Evolutionary conservation across 2,113 vertebrate genomes (phyloP).

Genomic region (Lasiurus borealis): DNA sequence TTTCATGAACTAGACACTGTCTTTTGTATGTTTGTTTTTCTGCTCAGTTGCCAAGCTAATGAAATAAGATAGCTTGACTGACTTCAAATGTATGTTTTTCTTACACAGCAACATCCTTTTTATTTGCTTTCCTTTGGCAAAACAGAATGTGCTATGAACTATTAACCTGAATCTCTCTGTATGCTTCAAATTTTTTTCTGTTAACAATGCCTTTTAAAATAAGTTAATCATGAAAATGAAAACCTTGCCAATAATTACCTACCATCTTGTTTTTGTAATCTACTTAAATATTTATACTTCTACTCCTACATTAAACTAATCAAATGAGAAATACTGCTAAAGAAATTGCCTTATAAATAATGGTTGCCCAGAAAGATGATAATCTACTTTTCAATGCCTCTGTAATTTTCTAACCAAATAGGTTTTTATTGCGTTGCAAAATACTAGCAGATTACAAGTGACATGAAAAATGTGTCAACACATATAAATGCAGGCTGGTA

Average conservation of each 20-base stretch:
- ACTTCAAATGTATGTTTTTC: constrained; percentile 41
- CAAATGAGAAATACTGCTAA: constrained; percentile 65
- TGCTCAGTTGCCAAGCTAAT: constrained; percentile 32
- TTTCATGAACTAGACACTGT: background rate
- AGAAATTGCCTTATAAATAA: constrained; percentile 77
- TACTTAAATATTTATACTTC: constrained; percentile 74
- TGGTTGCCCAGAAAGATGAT: constrained; percentile 71
- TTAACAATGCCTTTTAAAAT: constrained; percentile 16
- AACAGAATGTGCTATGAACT: background rate
- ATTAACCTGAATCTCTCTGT: background rate
- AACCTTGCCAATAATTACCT: constrained; percentile 55
- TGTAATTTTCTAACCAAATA: constrained; percentile 80
- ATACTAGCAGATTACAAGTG: constrained; percentile 76
- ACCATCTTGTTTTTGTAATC: constrained; percentile 61
- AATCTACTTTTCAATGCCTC: constrained; percentile 74
- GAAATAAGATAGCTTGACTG: constrained; percentile 18
- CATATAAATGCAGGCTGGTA: constrained; percentile 69
- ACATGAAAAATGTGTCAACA: constrained; percentile 80
- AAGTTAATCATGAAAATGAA: constrained; percentile 65
- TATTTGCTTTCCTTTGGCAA: constrained; percentile 24
- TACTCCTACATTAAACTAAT: constrained; percentile 61
- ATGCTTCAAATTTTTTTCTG: constrained; percentile 50
- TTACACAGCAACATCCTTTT: background rate
- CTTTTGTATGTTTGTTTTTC: background rate
- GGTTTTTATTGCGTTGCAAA: constrained; percentile 74